These are phyloP conservation scores for Aphidius gifuensis DNA, from an alignment of 1,140 invertebrate genomes.

Conservation along the genomic window DNA sequence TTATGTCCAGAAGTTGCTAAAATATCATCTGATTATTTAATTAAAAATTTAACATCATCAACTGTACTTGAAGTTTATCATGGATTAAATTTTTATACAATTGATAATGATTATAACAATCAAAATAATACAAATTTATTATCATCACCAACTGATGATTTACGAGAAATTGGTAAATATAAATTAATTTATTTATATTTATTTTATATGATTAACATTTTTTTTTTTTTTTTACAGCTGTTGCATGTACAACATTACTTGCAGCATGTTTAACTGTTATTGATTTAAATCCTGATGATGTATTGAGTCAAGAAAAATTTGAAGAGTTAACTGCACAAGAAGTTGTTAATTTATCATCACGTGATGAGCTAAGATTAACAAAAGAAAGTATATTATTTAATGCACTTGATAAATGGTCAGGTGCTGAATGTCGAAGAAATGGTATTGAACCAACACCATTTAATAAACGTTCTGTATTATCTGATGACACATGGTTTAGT, in stretches of 20 bases:
- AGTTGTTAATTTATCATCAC: constrained; percentile 59
- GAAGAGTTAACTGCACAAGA: constrained; percentile 64
- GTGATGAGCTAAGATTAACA: constrained; percentile 60
- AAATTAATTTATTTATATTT: constrained; percentile 7
- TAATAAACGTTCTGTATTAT: constrained; percentile 62
- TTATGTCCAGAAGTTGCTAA: constrained; percentile 62
- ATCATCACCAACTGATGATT: constrained; percentile 35
- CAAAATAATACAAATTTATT: constrained; percentile 31
- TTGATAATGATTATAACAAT: constrained; percentile 18
- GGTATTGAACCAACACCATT: constrained; percentile 61
- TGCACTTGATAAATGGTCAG: constrained; percentile 66
- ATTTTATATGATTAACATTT: not conserved
- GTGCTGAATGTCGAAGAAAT: constrained; percentile 63
- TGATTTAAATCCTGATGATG: constrained; percentile 60
- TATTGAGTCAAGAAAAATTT: constrained; percentile 63
- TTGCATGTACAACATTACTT: constrained; percentile 59
- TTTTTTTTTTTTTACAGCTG: constrained; percentile 34
- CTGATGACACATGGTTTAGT: constrained; percentile 62
- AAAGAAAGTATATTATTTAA: constrained; percentile 59
- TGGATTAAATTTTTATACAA: constrained; percentile 49
- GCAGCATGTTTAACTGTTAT: constrained; percentile 61
- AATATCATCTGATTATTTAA: constrained; percentile 62
- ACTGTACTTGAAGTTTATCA: constrained; percentile 58
- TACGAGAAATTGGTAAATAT: constrained; percentile 38
- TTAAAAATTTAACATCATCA: constrained; percentile 46